phyloP scores from a whole-genome alignment of 1,140 invertebrate genomes.

The Brachystomella parvula region DNA sequence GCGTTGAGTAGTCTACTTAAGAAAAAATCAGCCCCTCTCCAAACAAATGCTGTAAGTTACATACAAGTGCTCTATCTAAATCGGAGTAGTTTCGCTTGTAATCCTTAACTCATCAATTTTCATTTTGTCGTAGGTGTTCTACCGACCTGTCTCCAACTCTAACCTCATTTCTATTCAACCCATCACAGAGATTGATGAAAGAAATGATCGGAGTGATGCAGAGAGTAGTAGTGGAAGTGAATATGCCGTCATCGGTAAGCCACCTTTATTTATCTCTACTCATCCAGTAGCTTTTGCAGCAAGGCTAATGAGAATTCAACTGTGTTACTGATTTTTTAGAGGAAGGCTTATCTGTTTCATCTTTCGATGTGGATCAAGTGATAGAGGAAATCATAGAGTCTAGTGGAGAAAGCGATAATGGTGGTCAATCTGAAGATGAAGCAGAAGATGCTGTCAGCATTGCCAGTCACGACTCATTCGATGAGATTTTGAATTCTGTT shows the following conservation, averaged over 20 bases:
- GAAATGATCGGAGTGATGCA: background rate
- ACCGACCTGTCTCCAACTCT: background rate
- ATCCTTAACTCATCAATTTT: slow-evolving; percentile 1
- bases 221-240: slow-evolving; percentile 1
- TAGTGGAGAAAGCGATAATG: background rate
- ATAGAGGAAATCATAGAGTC: slow-evolving; percentile 13
- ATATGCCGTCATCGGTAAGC: slow-evolving; percentile 10
- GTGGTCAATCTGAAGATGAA: background rate
- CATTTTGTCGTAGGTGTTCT: slow-evolving; percentile 1
- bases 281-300: background rate
- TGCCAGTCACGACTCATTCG: slow-evolving; percentile 14
- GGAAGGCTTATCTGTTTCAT: slow-evolving; percentile 14
- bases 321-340: background rate
- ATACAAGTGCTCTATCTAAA: background rate
- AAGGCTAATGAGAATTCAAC: background rate
- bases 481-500: slow-evolving; percentile 16
- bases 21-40: background rate
- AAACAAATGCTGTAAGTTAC: slow-evolving; percentile 7
- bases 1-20: slow-evolving; percentile 7
- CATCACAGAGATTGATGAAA: background rate
- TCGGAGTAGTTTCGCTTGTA: background rate
- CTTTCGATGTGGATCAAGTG: slow-evolving; percentile 5
- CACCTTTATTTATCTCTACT: background rate
- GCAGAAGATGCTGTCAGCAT: slow-evolving; percentile 14
- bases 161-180: slow-evolving; percentile 12